These are phyloP conservation scores for Sitta carolinensis DNA, from an alignment of 2,797 vertebrate genomes.

Conservation along the genomic window DNA sequence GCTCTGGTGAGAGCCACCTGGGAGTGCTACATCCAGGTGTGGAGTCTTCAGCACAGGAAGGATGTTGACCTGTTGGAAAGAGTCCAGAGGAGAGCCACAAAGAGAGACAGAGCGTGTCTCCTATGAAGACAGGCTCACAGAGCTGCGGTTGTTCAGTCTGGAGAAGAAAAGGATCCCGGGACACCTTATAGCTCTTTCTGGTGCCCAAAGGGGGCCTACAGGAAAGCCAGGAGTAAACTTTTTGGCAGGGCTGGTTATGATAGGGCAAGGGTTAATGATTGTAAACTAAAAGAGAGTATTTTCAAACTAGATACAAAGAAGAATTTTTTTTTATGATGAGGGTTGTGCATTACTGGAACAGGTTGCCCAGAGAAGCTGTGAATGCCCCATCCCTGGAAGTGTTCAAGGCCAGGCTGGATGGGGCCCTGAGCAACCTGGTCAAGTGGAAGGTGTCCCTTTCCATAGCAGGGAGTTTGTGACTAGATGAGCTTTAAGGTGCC, in stretches of 20 bases:
- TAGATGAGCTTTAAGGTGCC: background rate
- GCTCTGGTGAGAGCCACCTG: background rate
- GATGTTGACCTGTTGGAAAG: background rate
- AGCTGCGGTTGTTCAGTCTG: background rate
- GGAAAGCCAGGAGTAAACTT: background rate
- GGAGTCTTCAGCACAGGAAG: background rate
- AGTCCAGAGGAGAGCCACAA: background rate
- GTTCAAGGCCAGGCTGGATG: background rate
- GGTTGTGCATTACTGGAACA: rapidly evolving
- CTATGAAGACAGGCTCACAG: background rate
- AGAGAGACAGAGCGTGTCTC: background rate
- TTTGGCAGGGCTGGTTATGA: background rate
- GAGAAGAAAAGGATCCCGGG: background rate
- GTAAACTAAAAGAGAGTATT: background rate
- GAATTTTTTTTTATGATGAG: rapidly evolving
- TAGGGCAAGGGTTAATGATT: background rate
- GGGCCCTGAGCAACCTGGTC: background rate
- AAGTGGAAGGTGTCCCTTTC: background rate
- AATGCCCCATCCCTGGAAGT: background rate
- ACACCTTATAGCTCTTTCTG: background rate
- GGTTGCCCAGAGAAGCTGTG: background rate
- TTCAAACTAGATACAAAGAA: background rate
- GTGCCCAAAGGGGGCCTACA: background rate
- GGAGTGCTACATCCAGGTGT: rapidly evolving
- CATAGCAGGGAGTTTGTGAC: rapidly evolving